These are phyloP conservation scores for Lacanobia oleracea DNA, from an alignment of 2,888 invertebrate species.

Conservation along the genomic window DNA sequence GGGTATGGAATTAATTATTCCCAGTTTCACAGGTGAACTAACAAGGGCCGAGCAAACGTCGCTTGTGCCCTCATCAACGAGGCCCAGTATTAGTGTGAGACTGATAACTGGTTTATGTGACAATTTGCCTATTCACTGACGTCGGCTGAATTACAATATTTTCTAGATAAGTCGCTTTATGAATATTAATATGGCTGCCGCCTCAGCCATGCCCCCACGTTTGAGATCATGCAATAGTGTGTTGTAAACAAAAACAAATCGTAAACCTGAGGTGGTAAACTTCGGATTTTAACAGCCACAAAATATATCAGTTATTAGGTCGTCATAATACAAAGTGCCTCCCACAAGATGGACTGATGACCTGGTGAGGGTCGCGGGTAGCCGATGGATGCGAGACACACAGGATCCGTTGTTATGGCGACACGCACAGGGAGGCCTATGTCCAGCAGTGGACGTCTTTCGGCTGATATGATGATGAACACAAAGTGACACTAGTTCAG, in stretches of 20 bases:
- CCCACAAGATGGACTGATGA: too few relatives aligned
- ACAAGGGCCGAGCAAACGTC: slow-evolving; percentile 69
- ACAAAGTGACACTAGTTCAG: too few relatives aligned
- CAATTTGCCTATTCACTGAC: slow-evolving; percentile 62
- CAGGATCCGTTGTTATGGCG: too few relatives aligned
- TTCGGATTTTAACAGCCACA: slow-evolving; percentile 8
- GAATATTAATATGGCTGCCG: slow-evolving; percentile 48
- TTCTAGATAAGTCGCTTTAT: slow-evolving; percentile 50
- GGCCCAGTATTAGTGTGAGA: slow-evolving; percentile 69
- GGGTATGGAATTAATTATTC: slow-evolving; percentile 74
- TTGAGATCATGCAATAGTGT: slow-evolving; percentile 8
- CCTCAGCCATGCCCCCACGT: not conserved
- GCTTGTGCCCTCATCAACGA: slow-evolving; percentile 67
- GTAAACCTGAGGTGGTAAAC: slow-evolving; percentile 6
- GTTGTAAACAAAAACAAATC: slow-evolving; percentile 27
- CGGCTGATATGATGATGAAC: too few relatives aligned
- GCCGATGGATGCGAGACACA: too few relatives aligned
- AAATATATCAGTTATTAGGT: not conserved
- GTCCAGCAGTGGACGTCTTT: too few relatives aligned
- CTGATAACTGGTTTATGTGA: slow-evolving; percentile 70
- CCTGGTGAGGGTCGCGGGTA: too few relatives aligned
- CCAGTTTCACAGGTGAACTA: slow-evolving; percentile 77
- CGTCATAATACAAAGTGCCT: too few relatives aligned
- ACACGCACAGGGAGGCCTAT: too few relatives aligned
- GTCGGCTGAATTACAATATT: slow-evolving; percentile 59